Conservation (phyloP, 2,113 vertebrate species). For the Gallinago media region DNA sequence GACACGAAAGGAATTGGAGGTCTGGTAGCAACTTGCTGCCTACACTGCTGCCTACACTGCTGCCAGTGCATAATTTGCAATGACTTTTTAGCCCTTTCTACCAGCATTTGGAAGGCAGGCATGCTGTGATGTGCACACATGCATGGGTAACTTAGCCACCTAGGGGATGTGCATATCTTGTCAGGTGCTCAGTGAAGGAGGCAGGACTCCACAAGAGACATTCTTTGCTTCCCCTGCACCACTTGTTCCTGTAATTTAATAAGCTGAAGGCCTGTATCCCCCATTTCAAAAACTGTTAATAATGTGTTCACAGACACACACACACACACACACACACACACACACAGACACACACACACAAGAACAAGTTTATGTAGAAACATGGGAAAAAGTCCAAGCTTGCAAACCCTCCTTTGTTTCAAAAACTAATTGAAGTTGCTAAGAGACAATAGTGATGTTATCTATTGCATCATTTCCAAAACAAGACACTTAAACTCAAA, state of each 20-base stretch:
- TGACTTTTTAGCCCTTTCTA: constrained; percentile 48
- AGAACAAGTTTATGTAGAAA: background rate
- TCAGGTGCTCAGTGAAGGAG: constrained; percentile 38
- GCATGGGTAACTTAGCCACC: constrained; percentile 39
- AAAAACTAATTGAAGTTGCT: constrained; percentile 13
- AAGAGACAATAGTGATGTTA: constrained; percentile 3
- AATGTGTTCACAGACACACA: background rate
- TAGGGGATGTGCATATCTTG: constrained; percentile 3
- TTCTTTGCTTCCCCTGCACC: background rate
- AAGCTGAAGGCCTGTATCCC: background rate
- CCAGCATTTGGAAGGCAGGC: constrained; percentile 42
- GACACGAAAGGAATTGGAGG: background rate
- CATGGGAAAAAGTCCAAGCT: background rate
- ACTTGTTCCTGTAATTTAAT: background rate
- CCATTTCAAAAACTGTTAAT: background rate
- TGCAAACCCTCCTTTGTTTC: background rate
- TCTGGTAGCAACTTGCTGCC: constrained; percentile 1
- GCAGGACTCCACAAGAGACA: background rate
- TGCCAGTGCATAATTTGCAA: constrained; percentile 9
- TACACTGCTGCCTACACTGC: background rate
- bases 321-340: background rate
- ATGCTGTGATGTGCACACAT: constrained; percentile 49
- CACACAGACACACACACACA: background rate
- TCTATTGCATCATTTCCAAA: background rate
- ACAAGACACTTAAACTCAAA: background rate